A percentile compares a stretch with the other conserved stretches of the same genome.
Conservation (phyloP, 2,113 vertebrate genomes). For the Plecturocebus donacophilus region DNA sequence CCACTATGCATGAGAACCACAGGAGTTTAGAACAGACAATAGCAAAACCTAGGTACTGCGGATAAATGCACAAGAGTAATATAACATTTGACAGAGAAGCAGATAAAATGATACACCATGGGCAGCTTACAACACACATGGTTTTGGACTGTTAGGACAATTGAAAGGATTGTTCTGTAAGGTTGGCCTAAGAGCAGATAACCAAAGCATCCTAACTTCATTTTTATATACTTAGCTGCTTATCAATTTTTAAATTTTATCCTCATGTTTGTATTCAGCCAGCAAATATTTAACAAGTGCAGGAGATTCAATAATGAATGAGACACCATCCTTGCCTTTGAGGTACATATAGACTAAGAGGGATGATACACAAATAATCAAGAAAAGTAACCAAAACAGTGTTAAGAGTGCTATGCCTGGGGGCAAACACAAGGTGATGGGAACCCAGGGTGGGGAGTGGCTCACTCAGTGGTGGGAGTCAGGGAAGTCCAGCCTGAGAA, state of each 20-base stretch:
- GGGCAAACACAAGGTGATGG: neutral
- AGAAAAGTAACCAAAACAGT: neutral
- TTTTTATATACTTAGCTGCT: neutral
- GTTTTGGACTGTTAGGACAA: neutral
- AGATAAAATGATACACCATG: neutral
- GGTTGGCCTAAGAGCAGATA: neutral
- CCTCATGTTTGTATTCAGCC: neutral
- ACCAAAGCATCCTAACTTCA: neutral
- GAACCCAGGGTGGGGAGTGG: neutral
- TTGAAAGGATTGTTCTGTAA: neutral
- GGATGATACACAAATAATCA: neutral
- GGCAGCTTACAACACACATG: neutral
- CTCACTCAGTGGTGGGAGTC: neutral
- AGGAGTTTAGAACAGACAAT: neutral
- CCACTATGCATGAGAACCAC: fast-evolving
- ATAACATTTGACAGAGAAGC: neutral
- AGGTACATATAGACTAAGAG: neutral
- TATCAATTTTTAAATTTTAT: neutral
- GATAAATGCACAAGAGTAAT: neutral
- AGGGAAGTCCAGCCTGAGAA: neutral
- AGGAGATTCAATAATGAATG: neutral
- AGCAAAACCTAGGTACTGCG: neutral
- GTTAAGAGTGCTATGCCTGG: neutral
- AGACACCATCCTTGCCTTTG: neutral
- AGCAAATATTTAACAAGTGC: neutral